Base-by-base conservation (phyloP, 2,797 vertebrate species). In the Pogoniulus pusillus region DNA sequence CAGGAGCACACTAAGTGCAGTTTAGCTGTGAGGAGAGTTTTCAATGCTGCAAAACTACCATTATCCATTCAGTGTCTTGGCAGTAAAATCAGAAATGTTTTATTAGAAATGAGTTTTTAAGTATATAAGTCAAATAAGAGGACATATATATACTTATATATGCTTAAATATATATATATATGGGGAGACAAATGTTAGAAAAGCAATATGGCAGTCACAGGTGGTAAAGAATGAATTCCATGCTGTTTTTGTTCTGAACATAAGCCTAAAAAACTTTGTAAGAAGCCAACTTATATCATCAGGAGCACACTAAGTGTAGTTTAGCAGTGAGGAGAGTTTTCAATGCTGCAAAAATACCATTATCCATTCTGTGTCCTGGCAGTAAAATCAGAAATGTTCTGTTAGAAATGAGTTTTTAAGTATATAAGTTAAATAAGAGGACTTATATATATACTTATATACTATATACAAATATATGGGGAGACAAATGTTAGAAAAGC, bases 101-200 rank as follows among this genome's bases (percentile, higher is more conserved):
- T 91, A 85, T 87, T 95, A 85, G 39, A 83, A 77, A 82, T 15
- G 90, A 88, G 19, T 3, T 82, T 84, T 47, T 39, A 87, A 78
- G 29, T 74, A 14, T 34, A 5, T 24, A 64, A 72, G 37, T 88
- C 73, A 79, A 76, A 41, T 80, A 72, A 85, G 15, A 82, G 49
- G 71, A 93, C 90, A 65, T 41, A 14, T 9, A 37, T 84, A n/a
- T n/a, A n/a, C n/a, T n/a, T n/a, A n/a, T n/a, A n/a, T n/a, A n/a
- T n/a, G n/a, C n/a, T n/a, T n/a, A n/a, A n/a, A n/a, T n/a, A n/a
- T n/a, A n/a, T n/a, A n/a, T n/a, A n/a, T 27, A 54, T 54, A 74
- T 13, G 32, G 10, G 23, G 49, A 85, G 32, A 69, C 8, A 76
- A 84, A 54, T n/a, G 39, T 84, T n/a, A 62, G 75, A 92, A 92